phyloP scores from a whole-genome alignment of 2,113 vertebrate species.

The Atlantisia rogersi region DNA sequence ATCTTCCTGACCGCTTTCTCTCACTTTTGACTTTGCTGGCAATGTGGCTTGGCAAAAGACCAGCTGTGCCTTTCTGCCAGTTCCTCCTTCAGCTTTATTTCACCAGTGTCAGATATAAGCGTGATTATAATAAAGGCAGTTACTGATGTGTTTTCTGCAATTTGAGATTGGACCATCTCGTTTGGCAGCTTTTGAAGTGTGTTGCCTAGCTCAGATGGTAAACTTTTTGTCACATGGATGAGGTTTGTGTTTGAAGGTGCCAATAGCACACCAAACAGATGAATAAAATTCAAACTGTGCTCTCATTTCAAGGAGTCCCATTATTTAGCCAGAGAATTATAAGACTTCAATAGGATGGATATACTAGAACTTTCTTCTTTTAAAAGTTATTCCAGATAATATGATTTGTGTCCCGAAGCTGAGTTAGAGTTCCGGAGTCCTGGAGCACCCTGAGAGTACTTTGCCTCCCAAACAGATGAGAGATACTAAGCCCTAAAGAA shows the following conservation, averaged over 20 bases:
- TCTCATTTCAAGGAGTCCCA: not conserved
- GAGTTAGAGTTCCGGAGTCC: not conserved
- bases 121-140: not conserved
- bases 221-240: not conserved
- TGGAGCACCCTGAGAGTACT: not conserved
- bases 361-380: not conserved
- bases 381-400: not conserved
- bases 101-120: not conserved
- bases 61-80: not conserved
- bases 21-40: not conserved
- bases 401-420: not conserved
- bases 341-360: not conserved
- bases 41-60: not conserved
- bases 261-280: not conserved
- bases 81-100: not conserved
- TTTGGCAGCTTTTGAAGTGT: not conserved
- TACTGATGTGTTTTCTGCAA: constrained; percentile 4
- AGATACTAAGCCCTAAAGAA: not conserved
- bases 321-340: not conserved
- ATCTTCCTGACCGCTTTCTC: not conserved
- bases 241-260: not conserved
- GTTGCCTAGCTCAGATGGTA: not conserved
- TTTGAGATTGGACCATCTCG: not conserved
- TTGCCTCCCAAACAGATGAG: not conserved
- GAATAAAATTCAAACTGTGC: not conserved